Evolutionary conservation across 2,797 vertebrate genomes (phyloP), one percentile per base, ranked within the genome.

Genomic region (Astyanax mexicanus): DNA sequence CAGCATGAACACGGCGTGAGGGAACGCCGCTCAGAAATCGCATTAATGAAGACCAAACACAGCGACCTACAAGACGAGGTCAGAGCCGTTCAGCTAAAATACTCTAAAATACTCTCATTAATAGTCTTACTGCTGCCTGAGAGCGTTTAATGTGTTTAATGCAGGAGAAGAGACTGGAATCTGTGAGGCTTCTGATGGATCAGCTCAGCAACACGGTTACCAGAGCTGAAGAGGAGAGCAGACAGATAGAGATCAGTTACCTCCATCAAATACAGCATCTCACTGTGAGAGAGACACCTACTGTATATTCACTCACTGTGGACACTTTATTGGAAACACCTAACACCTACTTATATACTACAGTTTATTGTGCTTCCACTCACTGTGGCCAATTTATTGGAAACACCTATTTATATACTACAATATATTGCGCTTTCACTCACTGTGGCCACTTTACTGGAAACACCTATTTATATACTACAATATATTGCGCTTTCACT

Each of bases 21-120:
- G 0, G 75, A 87, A 54, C 75, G 89, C 60, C 80, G 49, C 4
- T 66, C 75, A 0, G 58, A 81, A 1, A 87, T 88, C 1, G 2
- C 17, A 23, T 0, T 6, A 40, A 60, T 69, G 6, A 81, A 54
- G 70, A 80, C 25, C 54, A 87, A 82, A 75, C 75, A 83, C 13
- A 61, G 72, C 47, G 74, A 85, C 58, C 88, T 92, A 11, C 77
- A 6, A 12, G 85, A 91, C 47, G 79, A 89, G 83, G 84, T 84
- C 0, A n/a, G 47, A 0, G 12, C 23, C 23, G 21, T 5, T 54
- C 3, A 1, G 23, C 52, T 21, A 17, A 54, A 19, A 35, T 37
- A 32, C 65, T 27, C 11, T 13, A 10, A 19, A 19, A n/a, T n/a
- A 7, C 47, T 44, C 40, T n/a, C 55, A 25, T 25, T 38, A n/a